Percentiles rank a stretch among this genome's conserved stretches.
These are phyloP conservation scores for Pyxicephalus adspersus DNA, from an alignment of 2,113 vertebrate genomes.

Conservation along the genomic window DNA sequence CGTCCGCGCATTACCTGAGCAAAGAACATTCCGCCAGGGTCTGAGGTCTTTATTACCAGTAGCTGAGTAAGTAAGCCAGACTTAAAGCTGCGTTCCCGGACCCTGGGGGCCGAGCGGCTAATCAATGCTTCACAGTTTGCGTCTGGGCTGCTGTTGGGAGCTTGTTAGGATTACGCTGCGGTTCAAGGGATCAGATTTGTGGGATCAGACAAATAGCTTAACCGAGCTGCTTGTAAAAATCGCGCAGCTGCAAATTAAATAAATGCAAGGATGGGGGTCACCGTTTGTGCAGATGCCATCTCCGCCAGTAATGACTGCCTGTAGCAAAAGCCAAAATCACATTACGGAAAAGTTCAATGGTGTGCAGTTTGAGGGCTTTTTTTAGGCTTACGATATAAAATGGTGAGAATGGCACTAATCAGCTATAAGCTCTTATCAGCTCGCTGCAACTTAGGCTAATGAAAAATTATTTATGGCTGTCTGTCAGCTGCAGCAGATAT, in stretches of 20 bases:
- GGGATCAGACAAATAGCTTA: conserved; percentile 35
- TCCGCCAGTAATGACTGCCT: background rate
- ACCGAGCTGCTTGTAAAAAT: conserved; percentile 2
- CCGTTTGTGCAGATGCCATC: conserved; percentile 23
- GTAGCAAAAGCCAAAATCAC: background rate
- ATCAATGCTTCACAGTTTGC: conserved; percentile 29
- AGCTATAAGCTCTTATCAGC: background rate
- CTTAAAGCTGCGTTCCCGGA: background rate
- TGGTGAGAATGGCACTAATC: background rate
- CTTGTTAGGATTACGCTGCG: conserved; percentile 43
- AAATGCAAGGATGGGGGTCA: conserved; percentile 16
- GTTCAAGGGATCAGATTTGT: conserved; percentile 45
- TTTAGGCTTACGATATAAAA: background rate
- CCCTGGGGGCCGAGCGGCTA: conserved; percentile 16
- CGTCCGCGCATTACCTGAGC: background rate
- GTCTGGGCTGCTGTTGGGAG: conserved; percentile 24
- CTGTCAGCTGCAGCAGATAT: too few relatives aligned
- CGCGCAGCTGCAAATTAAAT: conserved; percentile 25
- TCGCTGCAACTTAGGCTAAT: too few relatives aligned
- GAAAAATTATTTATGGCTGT: too few relatives aligned
- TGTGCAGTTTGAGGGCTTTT: background rate
- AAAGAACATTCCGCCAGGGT: background rate
- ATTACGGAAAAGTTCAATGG: background rate
- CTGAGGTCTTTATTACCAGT: conserved; percentile 2
- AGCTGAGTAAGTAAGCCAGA: conserved; percentile 13